These are phyloP conservation scores for Gobionotothen gibberifrons DNA, from an alignment of 2,797 vertebrate species.

Conservation along the genomic window DNA sequence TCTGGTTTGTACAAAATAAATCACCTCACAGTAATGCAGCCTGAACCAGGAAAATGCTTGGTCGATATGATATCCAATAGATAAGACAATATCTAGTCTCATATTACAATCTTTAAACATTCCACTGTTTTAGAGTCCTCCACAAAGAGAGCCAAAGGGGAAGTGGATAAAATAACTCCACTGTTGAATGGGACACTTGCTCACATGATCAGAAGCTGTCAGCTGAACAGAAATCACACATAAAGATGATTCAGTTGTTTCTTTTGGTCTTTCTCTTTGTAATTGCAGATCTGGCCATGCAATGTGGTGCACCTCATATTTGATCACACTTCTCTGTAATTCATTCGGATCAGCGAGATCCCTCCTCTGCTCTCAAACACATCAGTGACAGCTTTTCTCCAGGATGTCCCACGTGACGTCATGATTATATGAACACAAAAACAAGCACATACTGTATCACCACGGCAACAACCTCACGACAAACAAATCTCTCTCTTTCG, in stretches of 20 bases:
- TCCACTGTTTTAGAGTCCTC: not conserved
- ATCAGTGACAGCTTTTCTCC: conserved; percentile 35
- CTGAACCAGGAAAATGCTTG: too few species aligned
- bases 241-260: not conserved
- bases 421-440: conserved; percentile 37
- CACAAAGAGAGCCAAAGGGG: not conserved
- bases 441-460: conserved; percentile 27
- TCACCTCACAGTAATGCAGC: too few species aligned
- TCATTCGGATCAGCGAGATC: conserved; percentile 7
- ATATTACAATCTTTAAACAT: not conserved
- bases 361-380: conserved; percentile 39
- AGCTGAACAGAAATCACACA: too few species aligned
- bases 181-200: not conserved
- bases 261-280: not conserved
- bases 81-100: too few species aligned
- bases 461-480: conserved; percentile 32
- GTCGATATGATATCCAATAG: too few species aligned
- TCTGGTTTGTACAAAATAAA: too few species aligned
- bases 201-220: too few species aligned
- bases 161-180: conserved; percentile 2
- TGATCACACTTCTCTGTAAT: conserved; percentile 11
- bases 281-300: not conserved
- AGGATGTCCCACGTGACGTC: conserved; percentile 33
- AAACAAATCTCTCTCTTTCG: conserved; percentile 11
- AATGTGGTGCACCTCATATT: not conserved